Conservation (phyloP, 2,113 vertebrate species). For the Pachypanchax playfairii region DNA sequence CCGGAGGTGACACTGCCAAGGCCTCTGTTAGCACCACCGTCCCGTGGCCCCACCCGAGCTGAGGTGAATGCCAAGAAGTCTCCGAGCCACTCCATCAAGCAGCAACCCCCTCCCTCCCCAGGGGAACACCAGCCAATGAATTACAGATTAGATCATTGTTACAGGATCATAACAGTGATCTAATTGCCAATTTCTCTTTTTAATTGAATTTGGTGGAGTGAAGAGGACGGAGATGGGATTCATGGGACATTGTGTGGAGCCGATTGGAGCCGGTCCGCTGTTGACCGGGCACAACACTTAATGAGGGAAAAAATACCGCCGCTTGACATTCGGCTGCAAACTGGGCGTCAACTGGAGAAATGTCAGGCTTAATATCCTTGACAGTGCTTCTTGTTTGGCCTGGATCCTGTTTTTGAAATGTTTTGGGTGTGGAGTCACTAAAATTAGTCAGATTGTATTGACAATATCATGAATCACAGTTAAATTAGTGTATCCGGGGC, state of each 20-base stretch:
- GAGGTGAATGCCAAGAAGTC: conserved; percentile 71
- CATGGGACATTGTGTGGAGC: conserved; percentile 53
- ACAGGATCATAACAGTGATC: conserved; percentile 82
- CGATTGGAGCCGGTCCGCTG: conserved; percentile 46
- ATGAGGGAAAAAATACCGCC: conserved; percentile 44
- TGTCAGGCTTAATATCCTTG: conserved; percentile 25
- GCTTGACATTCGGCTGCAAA: conserved; percentile 46
- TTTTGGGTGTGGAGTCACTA: conserved; percentile 18
- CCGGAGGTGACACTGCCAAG: conserved; percentile 2
- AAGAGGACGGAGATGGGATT: conserved; percentile 76
- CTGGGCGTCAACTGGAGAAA: conserved; percentile 42
- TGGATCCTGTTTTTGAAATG: background rate
- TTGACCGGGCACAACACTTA: conserved; percentile 55
- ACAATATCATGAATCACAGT: conserved; percentile 7
- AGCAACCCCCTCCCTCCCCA: conserved; percentile 28
- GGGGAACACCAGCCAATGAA: conserved; percentile 79
- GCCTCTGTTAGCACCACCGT: conserved; percentile 1
- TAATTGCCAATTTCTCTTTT: conserved; percentile 85
- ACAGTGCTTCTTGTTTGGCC: conserved; percentile 1
- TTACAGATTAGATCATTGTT: conserved; percentile 85
- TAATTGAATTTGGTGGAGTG: conserved; percentile 85
- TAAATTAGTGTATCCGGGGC: conserved; percentile 4
- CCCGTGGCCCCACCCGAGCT: conserved; percentile 20
- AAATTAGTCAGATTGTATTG: background rate
- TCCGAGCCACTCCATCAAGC: conserved; percentile 63